phyloP scores from a whole-genome alignment of 2,113 vertebrate species.

The Sphyrna mokarran region DNA sequence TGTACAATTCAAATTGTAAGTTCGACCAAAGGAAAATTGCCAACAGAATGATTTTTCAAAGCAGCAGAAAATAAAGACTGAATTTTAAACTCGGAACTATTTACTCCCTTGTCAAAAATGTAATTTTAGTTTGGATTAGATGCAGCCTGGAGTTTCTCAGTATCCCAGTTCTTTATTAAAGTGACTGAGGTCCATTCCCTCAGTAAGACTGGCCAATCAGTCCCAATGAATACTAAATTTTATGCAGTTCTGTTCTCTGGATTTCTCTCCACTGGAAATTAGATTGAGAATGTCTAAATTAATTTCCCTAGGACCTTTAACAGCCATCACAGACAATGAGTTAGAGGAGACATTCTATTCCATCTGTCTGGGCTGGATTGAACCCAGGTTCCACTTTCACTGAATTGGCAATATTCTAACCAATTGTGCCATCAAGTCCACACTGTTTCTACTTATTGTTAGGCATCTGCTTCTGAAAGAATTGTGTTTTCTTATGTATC shows the following conservation, averaged over 20 bases:
- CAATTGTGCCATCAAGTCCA: constrained; percentile 17
- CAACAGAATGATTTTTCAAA: neutral
- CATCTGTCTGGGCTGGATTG: neutral
- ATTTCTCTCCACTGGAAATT: neutral
- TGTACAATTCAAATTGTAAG: neutral
- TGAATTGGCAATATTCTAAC: neutral
- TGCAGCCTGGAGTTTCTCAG: neutral
- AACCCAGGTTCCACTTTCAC: neutral
- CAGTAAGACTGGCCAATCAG: neutral
- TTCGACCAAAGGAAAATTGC: neutral
- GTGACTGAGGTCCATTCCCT: neutral
- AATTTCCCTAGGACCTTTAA: neutral
- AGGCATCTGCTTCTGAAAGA: neutral
- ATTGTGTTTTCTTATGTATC: neutral
- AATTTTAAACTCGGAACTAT: neutral
- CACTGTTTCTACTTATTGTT: neutral
- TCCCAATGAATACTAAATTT: neutral
- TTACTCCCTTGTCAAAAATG: constrained; percentile 12
- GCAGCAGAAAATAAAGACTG: constrained; percentile 21
- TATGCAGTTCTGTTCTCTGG: neutral
- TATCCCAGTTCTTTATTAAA: neutral
- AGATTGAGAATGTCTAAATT: neutral
- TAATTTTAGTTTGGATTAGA: neutral
- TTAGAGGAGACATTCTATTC: neutral
- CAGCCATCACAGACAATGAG: constrained; percentile 10